Evolutionary conservation across 2,888 invertebrate species (phyloP).

Genomic region (Bursaphelenchus okinawaensis): DNA sequence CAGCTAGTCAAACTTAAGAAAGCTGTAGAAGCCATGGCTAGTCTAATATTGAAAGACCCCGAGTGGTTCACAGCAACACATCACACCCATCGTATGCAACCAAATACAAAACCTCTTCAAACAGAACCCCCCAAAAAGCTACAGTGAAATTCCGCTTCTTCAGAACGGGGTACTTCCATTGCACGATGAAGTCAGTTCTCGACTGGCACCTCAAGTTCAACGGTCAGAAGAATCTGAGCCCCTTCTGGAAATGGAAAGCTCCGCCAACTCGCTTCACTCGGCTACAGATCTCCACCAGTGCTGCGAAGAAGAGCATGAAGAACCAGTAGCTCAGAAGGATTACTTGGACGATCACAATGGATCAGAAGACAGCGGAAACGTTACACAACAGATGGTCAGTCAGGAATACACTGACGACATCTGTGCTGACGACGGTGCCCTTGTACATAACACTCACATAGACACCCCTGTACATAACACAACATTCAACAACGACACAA

Average conservation of each 20-base stretch:
- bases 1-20: conserved; percentile 30
- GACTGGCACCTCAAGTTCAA: too few relatives aligned
- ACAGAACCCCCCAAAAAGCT: neutral
- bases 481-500: too few relatives aligned
- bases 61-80: conserved; percentile 43
- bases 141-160: neutral
- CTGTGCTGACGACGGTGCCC: neutral
- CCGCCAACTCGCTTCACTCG: neutral
- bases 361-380: neutral
- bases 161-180: neutral
- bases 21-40: conserved; percentile 23
- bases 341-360: neutral
- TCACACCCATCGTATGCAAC: conserved; percentile 6
- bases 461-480: too few relatives aligned
- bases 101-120: neutral
- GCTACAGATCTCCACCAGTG: neutral
- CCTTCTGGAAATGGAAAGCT: neutral
- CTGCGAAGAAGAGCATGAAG: neutral
- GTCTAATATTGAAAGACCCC: conserved; percentile 28
- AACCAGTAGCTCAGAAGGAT: neutral
- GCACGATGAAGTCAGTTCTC: conserved; percentile 4
- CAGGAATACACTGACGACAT: neutral
- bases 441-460: neutral
- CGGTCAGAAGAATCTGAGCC: neutral
- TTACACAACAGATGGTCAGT: too few relatives aligned